Base-by-base conservation (phyloP, 2,888 invertebrate species). In the Callinectes sapidus region DNA sequence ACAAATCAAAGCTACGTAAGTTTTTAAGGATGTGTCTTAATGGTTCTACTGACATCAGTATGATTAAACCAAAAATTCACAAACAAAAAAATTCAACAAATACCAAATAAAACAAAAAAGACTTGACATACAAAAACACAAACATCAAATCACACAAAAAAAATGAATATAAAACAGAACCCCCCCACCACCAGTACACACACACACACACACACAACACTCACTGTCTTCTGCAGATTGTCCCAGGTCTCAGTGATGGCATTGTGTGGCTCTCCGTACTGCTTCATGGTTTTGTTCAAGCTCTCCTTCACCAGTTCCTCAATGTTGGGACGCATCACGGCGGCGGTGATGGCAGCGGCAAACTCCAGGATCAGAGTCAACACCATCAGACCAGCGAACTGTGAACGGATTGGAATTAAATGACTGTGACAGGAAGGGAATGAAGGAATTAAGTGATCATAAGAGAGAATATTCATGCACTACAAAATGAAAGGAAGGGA, bases 171-270 rank as follows among this genome's bases (percentile, higher is more conserved):
- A n/a, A n/a, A n/a, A n/a, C n/a, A n/a, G n/a, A n/a, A n/a, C n/a
- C n/a, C n/a, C n/a, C n/a, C n/a, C n/a, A 14, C 5, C 16, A 90
- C 42, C 81, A n/a, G n/a, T 39, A 86, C 14, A 55, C 14, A 48
- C 48, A 48, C 16, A 23, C 87, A 23, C 48, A 48, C 48, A 48
- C 87, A 39, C 87, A 39, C 87, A 87, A n/a, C 6, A 55, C 90
- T 94, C 71, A 94, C 94, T 16, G 86, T 93, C n/a, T 61, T n/a
- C 89, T 94, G 94, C 35, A 94, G 54, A 32, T 94, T 88, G 71
- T 94, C 94, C 94, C 94, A 94, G 23, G 92, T 35, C 77, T 89
- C 89, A 39, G 91, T 91, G 71, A 92, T 91, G 35, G 89, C 55
- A 35, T 42, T n/a, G 42, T 89, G 86, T 8, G 87, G 77, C 32